Evolutionary conservation across 2,113 vertebrate species (phyloP).

Genomic region (Sialia sialis): DNA sequence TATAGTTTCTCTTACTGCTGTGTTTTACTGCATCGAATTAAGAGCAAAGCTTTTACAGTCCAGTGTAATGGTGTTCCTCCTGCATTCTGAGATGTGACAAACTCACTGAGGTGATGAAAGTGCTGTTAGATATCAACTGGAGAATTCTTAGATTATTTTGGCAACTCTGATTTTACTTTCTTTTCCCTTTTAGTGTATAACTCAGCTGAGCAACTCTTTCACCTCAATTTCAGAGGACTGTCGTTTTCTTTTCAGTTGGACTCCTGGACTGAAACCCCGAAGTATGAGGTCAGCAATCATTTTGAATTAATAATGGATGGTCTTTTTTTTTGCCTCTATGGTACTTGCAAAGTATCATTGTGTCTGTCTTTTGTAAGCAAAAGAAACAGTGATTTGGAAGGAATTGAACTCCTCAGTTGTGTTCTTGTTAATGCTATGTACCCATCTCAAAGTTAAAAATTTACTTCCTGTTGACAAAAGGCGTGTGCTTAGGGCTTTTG

Average conservation of each 20-base stretch:
- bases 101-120: neutral
- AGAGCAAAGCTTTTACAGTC: neutral
- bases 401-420: neutral
- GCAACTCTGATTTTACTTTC: neutral
- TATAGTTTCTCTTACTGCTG: neutral
- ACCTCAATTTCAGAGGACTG: conserved; percentile 97
- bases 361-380: neutral
- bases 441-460: neutral
- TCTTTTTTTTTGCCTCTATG: neutral
- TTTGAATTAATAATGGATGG: neutral
- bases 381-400: neutral
- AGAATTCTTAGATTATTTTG: neutral
- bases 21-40: neutral
- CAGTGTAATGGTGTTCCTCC: neutral
- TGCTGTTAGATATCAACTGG: neutral
- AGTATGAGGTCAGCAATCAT: conserved; percentile 89
- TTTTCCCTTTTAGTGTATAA: conserved; percentile 86
- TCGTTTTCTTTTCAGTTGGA: conserved; percentile 99
- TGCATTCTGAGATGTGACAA: neutral
- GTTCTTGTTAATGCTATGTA: neutral
- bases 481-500: neutral
- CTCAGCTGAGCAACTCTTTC: conserved; percentile 96
- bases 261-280: conserved; percentile 97
- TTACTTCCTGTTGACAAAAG: neutral
- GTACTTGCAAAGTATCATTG: neutral